phyloP scores from a whole-genome alignment of 2,888 invertebrate species.

The Synanthedon myopaeformis region DNA sequence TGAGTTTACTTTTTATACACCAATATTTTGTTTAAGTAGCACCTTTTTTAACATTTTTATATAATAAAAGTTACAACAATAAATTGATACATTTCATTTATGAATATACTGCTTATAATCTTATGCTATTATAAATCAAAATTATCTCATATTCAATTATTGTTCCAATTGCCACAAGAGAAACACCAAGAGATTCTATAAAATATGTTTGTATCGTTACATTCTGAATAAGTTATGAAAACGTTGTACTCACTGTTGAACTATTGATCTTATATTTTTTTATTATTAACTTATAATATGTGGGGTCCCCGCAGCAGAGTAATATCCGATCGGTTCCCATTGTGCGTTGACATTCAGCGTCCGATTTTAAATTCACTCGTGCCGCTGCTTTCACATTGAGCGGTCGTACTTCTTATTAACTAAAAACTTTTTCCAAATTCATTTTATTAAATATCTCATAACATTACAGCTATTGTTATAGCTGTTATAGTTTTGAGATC shows the following conservation, averaged over 20 bases:
- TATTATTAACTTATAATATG: conserved; percentile 45
- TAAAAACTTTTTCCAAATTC: conserved; percentile 25
- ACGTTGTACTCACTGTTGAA: conserved; percentile 4
- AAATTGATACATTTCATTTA: too few relatives aligned
- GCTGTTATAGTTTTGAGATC: conserved; percentile 32
- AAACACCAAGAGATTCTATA: too few relatives aligned
- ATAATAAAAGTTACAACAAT: too few relatives aligned
- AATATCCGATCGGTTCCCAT: conserved; percentile 43
- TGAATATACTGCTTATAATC: too few relatives aligned
- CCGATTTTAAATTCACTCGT: conserved; percentile 47
- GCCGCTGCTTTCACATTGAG: conserved; percentile 36
- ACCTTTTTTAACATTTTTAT: too few relatives aligned
- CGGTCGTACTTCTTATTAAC: conserved; percentile 40
- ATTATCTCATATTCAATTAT: too few relatives aligned
- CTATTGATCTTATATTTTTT: conserved; percentile 50
- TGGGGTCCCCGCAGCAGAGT: conserved; percentile 24
- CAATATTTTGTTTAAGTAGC: too few relatives aligned
- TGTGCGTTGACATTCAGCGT: conserved; percentile 38
- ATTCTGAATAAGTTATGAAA: not conserved
- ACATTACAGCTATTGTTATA: conserved; percentile 14
- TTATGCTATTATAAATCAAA: too few relatives aligned
- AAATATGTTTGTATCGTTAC: not conserved
- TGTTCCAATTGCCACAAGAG: too few relatives aligned
- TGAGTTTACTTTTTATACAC: too few relatives aligned
- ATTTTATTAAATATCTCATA: conserved; percentile 26